These are phyloP conservation scores for Microtus montanus DNA, from an alignment of 2,113 vertebrate genomes.

Conservation along the genomic window DNA sequence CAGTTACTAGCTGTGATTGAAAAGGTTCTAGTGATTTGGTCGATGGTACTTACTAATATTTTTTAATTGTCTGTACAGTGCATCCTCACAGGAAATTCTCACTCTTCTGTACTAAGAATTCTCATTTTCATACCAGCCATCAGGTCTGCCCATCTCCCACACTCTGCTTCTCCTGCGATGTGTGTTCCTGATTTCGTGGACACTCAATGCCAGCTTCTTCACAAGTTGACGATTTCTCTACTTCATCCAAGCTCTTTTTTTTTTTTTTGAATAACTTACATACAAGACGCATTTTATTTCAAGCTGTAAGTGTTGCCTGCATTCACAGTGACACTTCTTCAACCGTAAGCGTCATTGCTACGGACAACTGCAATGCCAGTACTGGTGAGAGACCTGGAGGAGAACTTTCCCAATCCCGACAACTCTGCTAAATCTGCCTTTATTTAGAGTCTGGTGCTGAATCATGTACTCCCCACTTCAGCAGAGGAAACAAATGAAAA, in stretches of 20 bases:
- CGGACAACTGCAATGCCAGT: background rate
- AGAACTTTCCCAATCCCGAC: background rate
- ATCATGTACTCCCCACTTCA: background rate
- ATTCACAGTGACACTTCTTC: background rate
- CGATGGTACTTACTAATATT: background rate
- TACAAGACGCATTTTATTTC: conserved; percentile 6
- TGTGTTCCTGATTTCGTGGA: background rate
- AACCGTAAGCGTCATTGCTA: background rate
- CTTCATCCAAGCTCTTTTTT: background rate
- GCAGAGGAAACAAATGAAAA: background rate
- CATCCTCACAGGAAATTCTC: background rate
- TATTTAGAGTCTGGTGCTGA: background rate
- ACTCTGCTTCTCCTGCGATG: too few relatives aligned
- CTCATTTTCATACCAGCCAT: background rate
- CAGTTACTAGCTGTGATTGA: background rate
- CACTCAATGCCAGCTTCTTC: background rate
- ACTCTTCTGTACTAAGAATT: background rate
- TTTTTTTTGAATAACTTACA: conserved; percentile 10
- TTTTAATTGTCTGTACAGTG: background rate
- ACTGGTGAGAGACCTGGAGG: background rate
- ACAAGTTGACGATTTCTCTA: background rate
- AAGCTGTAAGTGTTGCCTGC: background rate
- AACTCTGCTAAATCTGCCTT: background rate
- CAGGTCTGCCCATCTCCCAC: background rate
- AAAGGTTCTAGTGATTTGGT: background rate